Percentiles rank a stretch among this genome's conserved stretches.
These are phyloP conservation scores for Rugalucina vietnamica DNA, from an alignment of 2,888 invertebrate species.

Conservation along the genomic window DNA sequence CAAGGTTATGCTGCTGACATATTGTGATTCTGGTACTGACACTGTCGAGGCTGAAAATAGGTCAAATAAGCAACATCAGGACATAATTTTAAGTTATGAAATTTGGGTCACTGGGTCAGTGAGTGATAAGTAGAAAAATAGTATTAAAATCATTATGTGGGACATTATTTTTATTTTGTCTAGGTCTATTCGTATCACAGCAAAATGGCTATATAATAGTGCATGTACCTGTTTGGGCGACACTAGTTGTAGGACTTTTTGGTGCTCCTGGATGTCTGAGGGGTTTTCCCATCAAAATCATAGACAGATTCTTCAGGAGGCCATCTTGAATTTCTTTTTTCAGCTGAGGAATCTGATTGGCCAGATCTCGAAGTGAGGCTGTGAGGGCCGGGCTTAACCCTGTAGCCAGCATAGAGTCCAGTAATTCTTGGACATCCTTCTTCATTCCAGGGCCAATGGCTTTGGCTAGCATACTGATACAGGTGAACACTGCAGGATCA, in stretches of 20 bases:
- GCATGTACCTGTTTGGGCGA: background rate
- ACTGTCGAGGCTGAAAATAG: constrained; percentile 67
- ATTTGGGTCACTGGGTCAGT: no score
- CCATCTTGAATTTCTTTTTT: constrained; percentile 97
- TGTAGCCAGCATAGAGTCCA: constrained; percentile 96
- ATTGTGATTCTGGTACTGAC: constrained; percentile 83
- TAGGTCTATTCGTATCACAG: no score
- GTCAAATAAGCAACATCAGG: no score
- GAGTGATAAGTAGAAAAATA: no score
- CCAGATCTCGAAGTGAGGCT: constrained; percentile 94
- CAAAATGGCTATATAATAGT: no score
- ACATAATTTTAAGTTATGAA: no score
- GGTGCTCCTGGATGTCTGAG: constrained; percentile 87
- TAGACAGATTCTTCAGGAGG: constrained; percentile 94
- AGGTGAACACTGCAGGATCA: constrained; percentile 97
- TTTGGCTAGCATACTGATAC: constrained; percentile 95
- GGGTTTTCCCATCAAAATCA: constrained; percentile 94
- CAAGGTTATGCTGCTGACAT: constrained; percentile 93
- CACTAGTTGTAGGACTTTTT: constrained; percentile 55
- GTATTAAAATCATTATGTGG: no score
- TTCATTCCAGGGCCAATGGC: constrained; percentile 90
- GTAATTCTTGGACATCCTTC: constrained; percentile 89
- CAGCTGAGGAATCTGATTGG: constrained; percentile 93
- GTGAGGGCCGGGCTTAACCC: constrained; percentile 96
- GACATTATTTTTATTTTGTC: no score